phyloP scores from a whole-genome alignment of 2,797 vertebrate species.

The Acanthurus leucopareius region DNA sequence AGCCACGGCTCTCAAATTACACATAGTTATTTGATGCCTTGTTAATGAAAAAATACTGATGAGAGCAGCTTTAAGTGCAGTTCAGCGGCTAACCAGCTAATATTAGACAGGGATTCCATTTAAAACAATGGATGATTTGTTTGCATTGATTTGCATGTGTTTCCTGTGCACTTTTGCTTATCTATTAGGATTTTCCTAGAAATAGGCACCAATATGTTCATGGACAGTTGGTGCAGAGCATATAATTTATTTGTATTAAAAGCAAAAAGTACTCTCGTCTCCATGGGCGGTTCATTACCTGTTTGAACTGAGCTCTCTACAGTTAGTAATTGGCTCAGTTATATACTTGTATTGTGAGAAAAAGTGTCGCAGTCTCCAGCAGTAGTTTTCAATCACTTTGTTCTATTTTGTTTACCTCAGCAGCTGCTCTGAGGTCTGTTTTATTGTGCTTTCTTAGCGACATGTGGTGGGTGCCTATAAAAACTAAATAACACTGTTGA shows the following conservation, averaged over 20 bases:
- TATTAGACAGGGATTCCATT: neutral
- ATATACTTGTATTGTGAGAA: neutral
- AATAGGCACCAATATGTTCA: neutral
- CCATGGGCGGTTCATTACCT: neutral
- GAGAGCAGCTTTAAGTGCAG: neutral
- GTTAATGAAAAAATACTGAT: neutral
- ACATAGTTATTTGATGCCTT: too few species aligned
- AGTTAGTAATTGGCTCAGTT: neutral
- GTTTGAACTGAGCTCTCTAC: neutral
- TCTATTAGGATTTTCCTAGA: neutral
- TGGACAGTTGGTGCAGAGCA: neutral
- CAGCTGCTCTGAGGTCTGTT: slow-evolving; percentile 53
- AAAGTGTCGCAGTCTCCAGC: neutral
- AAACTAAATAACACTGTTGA: slow-evolving; percentile 44
- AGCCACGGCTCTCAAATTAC: too few species aligned
- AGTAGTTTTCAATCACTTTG: slow-evolving; percentile 30
- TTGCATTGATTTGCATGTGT: neutral
- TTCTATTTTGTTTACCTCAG: slow-evolving; percentile 29
- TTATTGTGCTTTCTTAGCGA: slow-evolving; percentile 36
- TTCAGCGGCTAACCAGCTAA: neutral
- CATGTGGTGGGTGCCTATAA: slow-evolving; percentile 31
- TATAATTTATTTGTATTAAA: neutral
- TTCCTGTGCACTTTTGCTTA: neutral
- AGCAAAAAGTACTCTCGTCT: neutral
- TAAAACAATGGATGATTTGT: too few species aligned